Conservation (phyloP, 2,888 invertebrate species). For the Eumacrocentrus americanus region DNA sequence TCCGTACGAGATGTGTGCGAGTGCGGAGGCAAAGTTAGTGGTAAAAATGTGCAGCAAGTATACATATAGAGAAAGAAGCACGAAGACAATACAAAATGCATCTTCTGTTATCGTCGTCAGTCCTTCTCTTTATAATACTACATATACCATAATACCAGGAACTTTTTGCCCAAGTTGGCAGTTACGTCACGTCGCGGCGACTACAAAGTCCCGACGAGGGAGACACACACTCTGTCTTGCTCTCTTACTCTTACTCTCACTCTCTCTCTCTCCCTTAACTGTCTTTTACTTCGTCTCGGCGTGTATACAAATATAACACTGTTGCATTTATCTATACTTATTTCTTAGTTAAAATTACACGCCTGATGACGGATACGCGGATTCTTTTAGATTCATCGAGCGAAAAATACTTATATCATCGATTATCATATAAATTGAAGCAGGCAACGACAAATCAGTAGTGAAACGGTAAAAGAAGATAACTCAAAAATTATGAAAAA, state of each 20-base stretch:
- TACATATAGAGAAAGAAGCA: conserved; percentile 28
- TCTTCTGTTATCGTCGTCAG: no score
- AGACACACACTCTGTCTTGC: conserved; percentile 32
- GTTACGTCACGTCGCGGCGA: conserved; percentile 61
- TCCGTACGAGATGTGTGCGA: conserved; percentile 10
- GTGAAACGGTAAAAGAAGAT: no score
- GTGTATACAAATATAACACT: no score
- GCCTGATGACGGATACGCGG: no score
- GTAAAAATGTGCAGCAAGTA: conserved; percentile 27
- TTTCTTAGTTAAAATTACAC: no score
- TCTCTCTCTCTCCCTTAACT: background rate
- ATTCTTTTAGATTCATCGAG: no score
- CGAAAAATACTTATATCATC: no score
- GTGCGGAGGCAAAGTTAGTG: conserved; percentile 20
- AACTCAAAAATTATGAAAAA: no score
- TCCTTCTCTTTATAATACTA: conserved; percentile 35
- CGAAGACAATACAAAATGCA: conserved; percentile 8
- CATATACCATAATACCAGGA: conserved; percentile 58
- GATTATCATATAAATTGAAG: no score
- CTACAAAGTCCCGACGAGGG: conserved; percentile 54
- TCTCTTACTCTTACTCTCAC: conserved; percentile 21
- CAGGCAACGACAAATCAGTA: no score
- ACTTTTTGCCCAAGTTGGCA: conserved; percentile 56
- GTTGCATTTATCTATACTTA: conserved; percentile 34
- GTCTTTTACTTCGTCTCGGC: background rate